Conservation (phyloP, 2,113 vertebrate genomes). For the Sylvilagus bachmani region DNA sequence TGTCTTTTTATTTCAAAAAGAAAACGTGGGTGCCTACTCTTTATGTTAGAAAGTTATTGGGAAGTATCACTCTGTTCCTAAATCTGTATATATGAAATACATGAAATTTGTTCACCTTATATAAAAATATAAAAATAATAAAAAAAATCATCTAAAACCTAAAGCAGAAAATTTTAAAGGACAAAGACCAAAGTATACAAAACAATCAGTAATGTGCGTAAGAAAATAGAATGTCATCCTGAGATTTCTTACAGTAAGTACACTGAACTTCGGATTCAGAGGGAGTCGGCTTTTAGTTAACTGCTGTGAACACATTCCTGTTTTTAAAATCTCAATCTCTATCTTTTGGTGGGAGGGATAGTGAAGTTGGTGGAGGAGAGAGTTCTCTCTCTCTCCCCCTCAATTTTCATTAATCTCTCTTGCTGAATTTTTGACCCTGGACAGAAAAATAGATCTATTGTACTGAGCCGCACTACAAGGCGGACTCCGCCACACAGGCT, state of each 20-base stretch:
- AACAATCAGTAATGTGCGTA: slow-evolving; percentile 61
- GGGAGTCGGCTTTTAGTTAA: slow-evolving; percentile 69
- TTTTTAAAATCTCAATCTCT: slow-evolving; percentile 58
- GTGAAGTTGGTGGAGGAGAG: background rate
- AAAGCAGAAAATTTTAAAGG: slow-evolving; percentile 53
- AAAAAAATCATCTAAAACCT: slow-evolving; percentile 31
- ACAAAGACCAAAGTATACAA: slow-evolving; percentile 47
- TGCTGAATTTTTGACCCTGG: slow-evolving; percentile 78
- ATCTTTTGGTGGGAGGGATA: background rate
- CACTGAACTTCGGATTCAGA: slow-evolving; percentile 54
- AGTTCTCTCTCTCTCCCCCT: background rate
- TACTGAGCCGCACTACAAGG: background rate
- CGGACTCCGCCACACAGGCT: slow-evolving; percentile 28
- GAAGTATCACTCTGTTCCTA: no score
- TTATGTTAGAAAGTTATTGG: slow-evolving; percentile 37
- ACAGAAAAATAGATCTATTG: slow-evolving; percentile 71
- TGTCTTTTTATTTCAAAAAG: slow-evolving; percentile 49
- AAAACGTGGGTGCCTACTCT: slow-evolving; percentile 37
- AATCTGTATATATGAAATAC: no score
- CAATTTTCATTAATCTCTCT: slow-evolving; percentile 77
- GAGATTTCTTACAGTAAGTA: slow-evolving; percentile 57
- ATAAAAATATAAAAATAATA: no score
- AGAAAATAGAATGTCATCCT: slow-evolving; percentile 45
- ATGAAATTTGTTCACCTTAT: no score
- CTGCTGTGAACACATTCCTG: slow-evolving; percentile 54